Evolutionary conservation across 2,888 invertebrate species (phyloP).

Genomic region (Mythimna pallens): DNA sequence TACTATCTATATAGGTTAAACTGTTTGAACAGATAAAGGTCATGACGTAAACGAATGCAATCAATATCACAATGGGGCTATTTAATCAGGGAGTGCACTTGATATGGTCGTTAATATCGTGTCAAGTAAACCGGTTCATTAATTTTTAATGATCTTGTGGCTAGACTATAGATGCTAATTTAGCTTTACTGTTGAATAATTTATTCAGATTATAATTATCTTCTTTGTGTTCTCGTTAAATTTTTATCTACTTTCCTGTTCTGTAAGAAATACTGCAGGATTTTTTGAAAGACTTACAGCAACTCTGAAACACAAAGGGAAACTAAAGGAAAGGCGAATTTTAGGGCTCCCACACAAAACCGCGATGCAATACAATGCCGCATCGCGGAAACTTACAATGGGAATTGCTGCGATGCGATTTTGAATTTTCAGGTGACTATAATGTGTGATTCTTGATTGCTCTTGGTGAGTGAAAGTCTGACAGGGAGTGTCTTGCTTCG

Average conservation of each 20-base stretch:
- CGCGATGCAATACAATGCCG: no score
- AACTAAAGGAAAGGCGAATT: not conserved
- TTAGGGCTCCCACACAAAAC: no score
- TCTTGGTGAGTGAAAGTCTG: no score
- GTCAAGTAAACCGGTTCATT: not conserved
- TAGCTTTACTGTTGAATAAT: not conserved
- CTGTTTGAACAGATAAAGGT: constrained; percentile 38
- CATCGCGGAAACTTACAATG: no score
- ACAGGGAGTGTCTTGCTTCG: no score
- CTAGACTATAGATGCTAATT: not conserved
- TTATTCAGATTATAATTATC: not conserved
- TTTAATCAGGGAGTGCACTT: constrained; percentile 31
- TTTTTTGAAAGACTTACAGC: no score
- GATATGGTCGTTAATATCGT: constrained; percentile 21
- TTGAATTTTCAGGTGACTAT: no score
- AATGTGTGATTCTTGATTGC: no score
- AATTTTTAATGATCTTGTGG: not conserved
- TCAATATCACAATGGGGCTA: constrained; percentile 37
- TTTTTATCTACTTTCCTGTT: not conserved
- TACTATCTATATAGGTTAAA: constrained; percentile 40
- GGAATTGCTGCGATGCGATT: no score
- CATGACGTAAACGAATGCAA: constrained; percentile 47
- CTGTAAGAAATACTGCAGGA: not conserved
- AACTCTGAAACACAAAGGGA: no score
- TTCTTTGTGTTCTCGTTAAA: not conserved